Percentiles rank a stretch among this genome's conserved stretches.
Conservation (phyloP, 2,113 vertebrate species). For the Mormyrus iriodes region DNA sequence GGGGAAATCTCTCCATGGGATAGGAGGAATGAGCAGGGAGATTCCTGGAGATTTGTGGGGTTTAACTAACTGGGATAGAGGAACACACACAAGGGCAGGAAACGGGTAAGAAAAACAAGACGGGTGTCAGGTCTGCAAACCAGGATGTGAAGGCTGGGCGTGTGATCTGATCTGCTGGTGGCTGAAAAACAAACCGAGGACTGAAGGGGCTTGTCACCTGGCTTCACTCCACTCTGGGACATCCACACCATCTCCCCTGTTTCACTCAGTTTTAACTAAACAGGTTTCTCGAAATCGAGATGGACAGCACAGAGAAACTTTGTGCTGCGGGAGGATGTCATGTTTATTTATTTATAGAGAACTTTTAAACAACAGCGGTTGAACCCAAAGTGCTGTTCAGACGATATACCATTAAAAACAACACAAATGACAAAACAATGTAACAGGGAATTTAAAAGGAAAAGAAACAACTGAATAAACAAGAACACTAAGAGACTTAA, state of each 20-base stretch:
- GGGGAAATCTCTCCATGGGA: not conserved
- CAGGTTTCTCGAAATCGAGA: not conserved
- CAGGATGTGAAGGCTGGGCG: not conserved
- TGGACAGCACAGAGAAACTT: not conserved
- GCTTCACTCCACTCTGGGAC: too few species aligned
- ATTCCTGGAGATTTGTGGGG: not conserved
- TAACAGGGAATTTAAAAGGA: too few species aligned
- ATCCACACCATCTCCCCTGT: not conserved
- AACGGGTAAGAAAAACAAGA: not conserved
- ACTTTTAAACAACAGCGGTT: too few species aligned
- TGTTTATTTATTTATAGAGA: too few species aligned
- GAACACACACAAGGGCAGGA: not conserved
- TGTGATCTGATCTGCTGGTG: not conserved
- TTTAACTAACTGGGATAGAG: not conserved
- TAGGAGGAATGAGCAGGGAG: not conserved
- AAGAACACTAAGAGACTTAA: too few species aligned
- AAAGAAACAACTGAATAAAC: too few species aligned
- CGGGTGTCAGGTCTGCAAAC: not conserved
- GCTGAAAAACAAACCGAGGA: not conserved
- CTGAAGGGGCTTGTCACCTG: not conserved
- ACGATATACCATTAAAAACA: too few species aligned
- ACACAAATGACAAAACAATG: too few species aligned
- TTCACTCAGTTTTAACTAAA: not conserved
- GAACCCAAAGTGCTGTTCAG: too few species aligned
- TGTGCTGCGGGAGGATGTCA: conserved; percentile 22